A percentile compares a stretch with the other conserved stretches of the same genome.
Conservation (phyloP, 2,113 vertebrate genomes). For the Nothoprocta perdicaria region DNA sequence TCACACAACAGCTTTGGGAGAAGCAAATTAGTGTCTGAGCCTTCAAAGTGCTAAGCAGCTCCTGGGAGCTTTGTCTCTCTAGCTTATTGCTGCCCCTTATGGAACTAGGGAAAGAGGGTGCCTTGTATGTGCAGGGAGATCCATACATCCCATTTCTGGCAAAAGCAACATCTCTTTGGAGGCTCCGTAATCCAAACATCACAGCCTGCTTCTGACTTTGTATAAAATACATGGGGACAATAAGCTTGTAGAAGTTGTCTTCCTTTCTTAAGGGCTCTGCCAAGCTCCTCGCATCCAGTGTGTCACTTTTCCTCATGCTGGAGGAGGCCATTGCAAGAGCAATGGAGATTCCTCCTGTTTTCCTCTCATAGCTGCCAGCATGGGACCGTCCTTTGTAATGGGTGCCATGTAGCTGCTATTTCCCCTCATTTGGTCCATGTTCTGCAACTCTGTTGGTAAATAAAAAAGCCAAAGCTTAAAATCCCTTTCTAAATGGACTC, state of each 20-base stretch:
- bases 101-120: neutral
- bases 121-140: neutral
- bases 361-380: accelerated
- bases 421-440: neutral
- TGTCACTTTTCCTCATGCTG: neutral
- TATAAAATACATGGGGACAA: neutral
- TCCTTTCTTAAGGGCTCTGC: neutral
- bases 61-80: constrained; percentile 12
- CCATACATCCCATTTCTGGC: neutral
- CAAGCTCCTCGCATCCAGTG: neutral
- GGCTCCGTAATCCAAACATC: neutral
- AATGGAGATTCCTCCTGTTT: neutral
- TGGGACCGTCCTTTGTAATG: neutral
- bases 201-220: neutral
- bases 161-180: neutral
- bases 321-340: neutral
- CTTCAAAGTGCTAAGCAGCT: constrained; percentile 38
- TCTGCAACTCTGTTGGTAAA: neutral
- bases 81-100: neutral
- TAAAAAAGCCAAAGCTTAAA: neutral
- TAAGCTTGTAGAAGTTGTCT: neutral
- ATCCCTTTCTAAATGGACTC: neutral
- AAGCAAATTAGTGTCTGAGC: constrained; percentile 38
- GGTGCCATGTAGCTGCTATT: neutral
- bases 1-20: neutral